Conservation (phyloP, 2,888 invertebrate genomes). For the Deladenus siricidicola region DNA sequence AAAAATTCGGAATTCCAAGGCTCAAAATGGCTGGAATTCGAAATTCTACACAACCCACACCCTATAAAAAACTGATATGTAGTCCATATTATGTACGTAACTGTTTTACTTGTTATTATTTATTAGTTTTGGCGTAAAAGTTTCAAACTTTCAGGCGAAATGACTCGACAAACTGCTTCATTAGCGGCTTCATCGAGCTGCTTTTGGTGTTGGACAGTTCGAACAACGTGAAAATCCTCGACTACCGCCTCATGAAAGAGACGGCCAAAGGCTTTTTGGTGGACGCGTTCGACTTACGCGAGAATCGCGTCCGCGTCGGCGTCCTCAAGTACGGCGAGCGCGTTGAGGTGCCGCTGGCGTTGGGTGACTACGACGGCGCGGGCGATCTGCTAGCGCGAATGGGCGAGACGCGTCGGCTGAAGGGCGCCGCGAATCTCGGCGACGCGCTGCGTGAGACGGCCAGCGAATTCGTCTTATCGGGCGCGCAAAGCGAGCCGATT, state of each 20-base stretch:
- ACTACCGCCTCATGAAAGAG: conserved; percentile 52
- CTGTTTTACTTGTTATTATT: no score
- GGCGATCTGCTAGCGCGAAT: conserved; percentile 41
- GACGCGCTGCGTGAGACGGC: conserved; percentile 44
- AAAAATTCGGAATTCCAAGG: no score
- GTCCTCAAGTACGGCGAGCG: conserved; percentile 47
- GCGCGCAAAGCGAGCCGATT: conserved; percentile 10
- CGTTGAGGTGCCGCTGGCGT: conserved; percentile 45
- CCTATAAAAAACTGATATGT: no score
- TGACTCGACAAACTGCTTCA: conserved; percentile 30
- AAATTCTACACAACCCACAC: no score
- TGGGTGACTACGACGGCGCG: conserved; percentile 46
- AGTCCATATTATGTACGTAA: no score
- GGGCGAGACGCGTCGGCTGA: conserved; percentile 44
- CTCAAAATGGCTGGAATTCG: no score
- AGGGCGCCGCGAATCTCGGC: conserved; percentile 42
- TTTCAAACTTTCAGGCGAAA: conserved; percentile 9
- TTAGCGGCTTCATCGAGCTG: conserved; percentile 42
- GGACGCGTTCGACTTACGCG: conserved; percentile 45
- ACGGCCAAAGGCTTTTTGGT: conserved; percentile 45
- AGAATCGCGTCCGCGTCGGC: conserved; percentile 48
- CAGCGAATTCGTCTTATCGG: conserved; percentile 45
- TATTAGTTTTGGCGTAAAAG: no score
- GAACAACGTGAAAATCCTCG: conserved; percentile 46
- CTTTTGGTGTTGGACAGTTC: conserved; percentile 49